Percentiles rank a stretch among this genome's conserved stretches.
These are phyloP conservation scores for Phaethon lepturus DNA, from an alignment of 2,113 vertebrate species.

Conservation along the genomic window DNA sequence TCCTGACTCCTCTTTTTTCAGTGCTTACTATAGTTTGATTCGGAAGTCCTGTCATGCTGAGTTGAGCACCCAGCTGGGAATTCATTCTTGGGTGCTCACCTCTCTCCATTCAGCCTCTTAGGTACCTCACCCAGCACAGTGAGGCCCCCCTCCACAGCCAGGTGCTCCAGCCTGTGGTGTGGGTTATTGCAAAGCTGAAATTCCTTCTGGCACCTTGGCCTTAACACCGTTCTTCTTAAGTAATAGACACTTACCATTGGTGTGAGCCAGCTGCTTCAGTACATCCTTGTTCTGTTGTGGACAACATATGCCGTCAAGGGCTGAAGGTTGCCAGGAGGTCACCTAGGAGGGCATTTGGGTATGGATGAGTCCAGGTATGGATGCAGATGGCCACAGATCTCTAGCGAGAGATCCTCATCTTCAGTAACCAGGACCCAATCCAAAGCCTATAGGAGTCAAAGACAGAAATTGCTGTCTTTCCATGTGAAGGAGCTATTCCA, in stretches of 20 bases:
- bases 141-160: not conserved
- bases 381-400: not conserved
- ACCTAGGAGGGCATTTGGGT: not conserved
- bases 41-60: not conserved
- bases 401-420: not conserved
- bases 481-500: not conserved
- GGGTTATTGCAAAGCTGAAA: not conserved
- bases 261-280: not conserved
- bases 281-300: not conserved
- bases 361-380: not conserved
- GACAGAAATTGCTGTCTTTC: not conserved
- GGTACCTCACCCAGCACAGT: not conserved
- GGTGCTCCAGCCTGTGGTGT: rapidly evolving
- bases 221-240: not conserved
- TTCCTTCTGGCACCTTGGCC: not conserved
- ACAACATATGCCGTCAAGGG: not conserved
- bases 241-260: not conserved
- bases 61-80: not conserved
- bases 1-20: not conserved
- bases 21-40: not conserved
- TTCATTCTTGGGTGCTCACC: not conserved
- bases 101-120: not conserved
- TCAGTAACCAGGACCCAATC: not conserved
- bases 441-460: not conserved
- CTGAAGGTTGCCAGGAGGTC: not conserved